Percentiles rank a stretch among this genome's conserved stretches.
Evolutionary conservation across 92 coral and sea anemone species (phyloP).

Genomic region (Actinostola sp.): DNA sequence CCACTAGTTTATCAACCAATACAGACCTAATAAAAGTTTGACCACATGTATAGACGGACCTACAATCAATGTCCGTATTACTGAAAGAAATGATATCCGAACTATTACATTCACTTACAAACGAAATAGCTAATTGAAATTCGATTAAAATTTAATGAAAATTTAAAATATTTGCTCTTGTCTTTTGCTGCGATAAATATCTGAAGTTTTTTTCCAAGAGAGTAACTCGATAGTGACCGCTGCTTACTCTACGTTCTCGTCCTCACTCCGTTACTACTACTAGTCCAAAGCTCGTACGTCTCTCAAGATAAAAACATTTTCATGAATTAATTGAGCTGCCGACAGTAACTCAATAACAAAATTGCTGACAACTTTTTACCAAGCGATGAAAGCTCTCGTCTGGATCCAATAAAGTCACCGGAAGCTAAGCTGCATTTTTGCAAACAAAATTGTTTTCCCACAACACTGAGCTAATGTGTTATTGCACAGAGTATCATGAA

Average conservation of each 20-base stretch:
- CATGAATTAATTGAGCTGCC: slow-evolving; percentile 6
- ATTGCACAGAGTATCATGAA: background rate
- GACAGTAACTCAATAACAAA: slow-evolving; percentile 18
- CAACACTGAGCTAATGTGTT: background rate
- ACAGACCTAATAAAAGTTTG: no score
- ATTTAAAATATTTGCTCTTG: background rate
- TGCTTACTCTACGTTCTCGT: no score
- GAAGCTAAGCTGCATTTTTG: slow-evolving; percentile 24
- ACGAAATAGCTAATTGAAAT: slow-evolving; percentile 2
- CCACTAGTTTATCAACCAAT: no score
- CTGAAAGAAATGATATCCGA: background rate
- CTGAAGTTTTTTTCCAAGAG: no score
- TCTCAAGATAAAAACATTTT: background rate
- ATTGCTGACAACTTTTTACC: slow-evolving; percentile 26
- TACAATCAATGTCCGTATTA: no score
- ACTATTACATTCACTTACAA: background rate
- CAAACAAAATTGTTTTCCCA: slow-evolving; percentile 7
- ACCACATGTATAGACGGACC: no score
- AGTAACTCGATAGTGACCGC: no score
- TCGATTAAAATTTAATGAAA: background rate
- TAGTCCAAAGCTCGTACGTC: background rate
- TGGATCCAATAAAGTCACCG: slow-evolving; percentile 29
- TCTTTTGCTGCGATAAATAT: background rate
- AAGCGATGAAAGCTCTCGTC: slow-evolving; percentile 30
- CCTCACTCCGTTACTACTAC: background rate